Evolutionary conservation across 35 echinoderm and acorn worm genomes (phyloP), one percentile per base, ranked within the genome.

Genomic region (Ophioderma brevispina): DNA sequence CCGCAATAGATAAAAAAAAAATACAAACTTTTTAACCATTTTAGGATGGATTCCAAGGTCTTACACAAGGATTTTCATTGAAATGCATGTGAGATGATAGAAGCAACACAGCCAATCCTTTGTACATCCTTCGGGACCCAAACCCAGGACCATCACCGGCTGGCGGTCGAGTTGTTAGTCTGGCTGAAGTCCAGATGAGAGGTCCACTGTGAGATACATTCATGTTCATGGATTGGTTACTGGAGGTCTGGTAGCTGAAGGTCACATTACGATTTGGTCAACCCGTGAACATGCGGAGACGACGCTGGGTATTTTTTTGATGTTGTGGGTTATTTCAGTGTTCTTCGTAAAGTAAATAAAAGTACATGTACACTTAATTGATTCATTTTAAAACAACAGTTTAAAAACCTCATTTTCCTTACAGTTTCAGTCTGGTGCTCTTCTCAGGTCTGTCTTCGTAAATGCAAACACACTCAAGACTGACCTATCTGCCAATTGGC

Each of bases 71-170:
- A 98, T 92, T 70, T 89, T 91, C 86, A n/a, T 94, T 98, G 78
- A 92, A 82, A 1, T 92, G 90, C 96, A 98, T 98, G 35, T 98
- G 96, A 17, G 96, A 84, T 98, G 96, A 98, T 86, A 33, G 96
- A 98, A 28, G 96, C 91, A n/a, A 98, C 90, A 89, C 94, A 92
- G 31, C 96, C 96, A 10, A 98, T 23, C 92, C 96, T 17, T 88
- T 35, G 55, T 92, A 89, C 11, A 89, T 86, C 35, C 81, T 63
- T 17, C 49, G 86, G 19, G 94, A 70, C 32, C 70, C 50, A 64
- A 98, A 1, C 96, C 92, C 1, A 92, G 85, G 34, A 94, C 92
- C 32, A 98, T 90, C 2, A 94, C 92, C 32, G 90, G 94, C 37
- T 85, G 89, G 8, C 87, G 82, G 39, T 98, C 96, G 3, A 98